Base-by-base conservation (phyloP, 2,888 invertebrate genomes). In the Tubulanus polymorphus region DNA sequence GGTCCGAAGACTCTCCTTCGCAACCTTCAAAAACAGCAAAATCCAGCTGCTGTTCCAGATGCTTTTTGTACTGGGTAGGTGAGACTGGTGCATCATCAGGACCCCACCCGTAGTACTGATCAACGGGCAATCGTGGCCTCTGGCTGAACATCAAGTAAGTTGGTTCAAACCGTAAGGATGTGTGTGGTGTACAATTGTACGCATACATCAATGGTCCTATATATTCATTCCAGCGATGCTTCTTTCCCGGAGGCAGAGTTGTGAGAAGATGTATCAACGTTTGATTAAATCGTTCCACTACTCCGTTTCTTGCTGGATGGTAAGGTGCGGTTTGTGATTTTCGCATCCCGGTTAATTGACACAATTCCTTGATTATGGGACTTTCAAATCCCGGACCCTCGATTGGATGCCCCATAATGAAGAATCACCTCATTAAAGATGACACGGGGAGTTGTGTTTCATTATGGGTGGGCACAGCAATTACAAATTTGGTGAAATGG, bases 71-170 rank as follows among this genome's bases (percentile, higher is more conserved):
- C 35, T 35, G 12, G n/a, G n/a, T 35, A 35, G 12, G 12, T 12
- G 35, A 15, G 35, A 12, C n/a, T 12, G 12, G 12, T 12, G n/a
- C n/a, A n/a, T 35, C 35, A n/a, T 35, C n/a, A 12, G 12, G 12
- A n/a, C 29, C 18, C 23, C n/a, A 23, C 20, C 51, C 41, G 12
- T 41, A 5, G 18, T 46, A 45, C n/a, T 32, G 27, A 2, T 51
- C 45, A n/a, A 51, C 25, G n/a, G 51, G 10, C 10, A 51, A n/a
- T 46, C 37, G 32, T 12, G 37, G 51, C 20, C n/a, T 12, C 35
- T n/a, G n/a, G n/a, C 35, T n/a, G n/a, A 35, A 35, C 35, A 35
- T 35, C 35, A 35, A n/a, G n/a, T 35, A 35, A 12, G 12, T 12
- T 35, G 35, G n/a, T 35, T 12, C 12, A 35, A 35, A 35, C n/a